Conservation (phyloP, 2,113 vertebrate species). For the Cephalopterus ornatus region DNA sequence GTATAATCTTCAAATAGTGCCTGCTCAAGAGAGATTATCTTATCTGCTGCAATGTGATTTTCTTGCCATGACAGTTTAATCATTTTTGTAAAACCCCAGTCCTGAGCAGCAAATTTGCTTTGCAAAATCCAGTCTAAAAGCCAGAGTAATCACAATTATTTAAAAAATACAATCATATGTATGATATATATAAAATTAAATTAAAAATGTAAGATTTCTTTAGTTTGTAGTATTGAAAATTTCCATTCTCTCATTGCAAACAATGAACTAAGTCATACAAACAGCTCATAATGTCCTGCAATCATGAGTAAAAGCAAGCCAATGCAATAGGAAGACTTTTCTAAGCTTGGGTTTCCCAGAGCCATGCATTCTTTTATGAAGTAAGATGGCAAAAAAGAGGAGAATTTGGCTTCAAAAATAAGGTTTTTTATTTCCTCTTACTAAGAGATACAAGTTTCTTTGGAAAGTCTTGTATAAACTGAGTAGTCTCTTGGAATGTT, state of each 20-base stretch:
- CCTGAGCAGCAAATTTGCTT: background rate
- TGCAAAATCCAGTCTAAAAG: background rate
- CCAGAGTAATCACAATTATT: background rate
- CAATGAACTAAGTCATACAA: background rate
- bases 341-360: background rate
- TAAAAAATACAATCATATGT: background rate
- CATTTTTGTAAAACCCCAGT: background rate
- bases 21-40: background rate
- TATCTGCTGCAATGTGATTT: background rate
- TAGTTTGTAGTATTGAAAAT: background rate
- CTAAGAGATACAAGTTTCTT: background rate
- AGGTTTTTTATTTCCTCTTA: background rate
- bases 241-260: background rate
- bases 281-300: background rate
- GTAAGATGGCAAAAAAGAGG: background rate
- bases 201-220: background rate
- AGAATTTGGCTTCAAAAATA: background rate
- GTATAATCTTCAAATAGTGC: background rate
- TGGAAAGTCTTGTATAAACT: background rate
- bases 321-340: constrained; percentile 10
- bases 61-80: background rate
- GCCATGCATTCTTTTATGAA: background rate
- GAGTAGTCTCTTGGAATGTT: background rate
- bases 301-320: background rate
- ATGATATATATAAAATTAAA: background rate